Percentiles rank a stretch among this genome's conserved stretches.
phyloP scores from a whole-genome alignment of 2,113 vertebrate species.

The Machaerirhynchus nigripectus region DNA sequence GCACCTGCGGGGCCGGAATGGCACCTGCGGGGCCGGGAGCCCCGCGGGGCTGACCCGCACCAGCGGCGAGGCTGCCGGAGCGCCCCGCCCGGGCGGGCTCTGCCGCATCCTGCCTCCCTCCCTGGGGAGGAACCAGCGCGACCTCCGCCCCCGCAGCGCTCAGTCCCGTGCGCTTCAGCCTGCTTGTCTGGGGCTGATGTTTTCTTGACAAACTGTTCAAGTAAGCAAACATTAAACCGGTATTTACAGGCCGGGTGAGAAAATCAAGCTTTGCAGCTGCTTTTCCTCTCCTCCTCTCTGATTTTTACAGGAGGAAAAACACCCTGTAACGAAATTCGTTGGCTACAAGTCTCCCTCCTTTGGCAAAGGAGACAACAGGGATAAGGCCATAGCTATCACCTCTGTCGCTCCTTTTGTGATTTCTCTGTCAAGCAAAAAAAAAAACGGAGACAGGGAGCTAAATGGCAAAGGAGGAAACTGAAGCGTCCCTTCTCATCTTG shows the following conservation, averaged over 20 bases:
- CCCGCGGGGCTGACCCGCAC: background rate
- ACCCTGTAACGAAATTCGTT: background rate
- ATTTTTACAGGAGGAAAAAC: background rate
- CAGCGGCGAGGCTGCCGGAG: fast-evolving
- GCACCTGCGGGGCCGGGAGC: background rate
- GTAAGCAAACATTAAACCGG: background rate
- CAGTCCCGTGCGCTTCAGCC: fast-evolving
- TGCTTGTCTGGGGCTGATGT: background rate
- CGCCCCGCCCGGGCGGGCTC: background rate
- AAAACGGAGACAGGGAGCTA: background rate
- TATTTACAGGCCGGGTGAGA: background rate
- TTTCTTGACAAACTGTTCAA: background rate
- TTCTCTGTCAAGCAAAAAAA: background rate
- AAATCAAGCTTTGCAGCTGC: background rate
- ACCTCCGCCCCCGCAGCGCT: fast-evolving
- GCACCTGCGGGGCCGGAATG: background rate
- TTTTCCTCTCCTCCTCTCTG: background rate
- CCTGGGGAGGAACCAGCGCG: fast-evolving
- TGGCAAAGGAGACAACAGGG: background rate
- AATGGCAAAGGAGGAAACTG: background rate
- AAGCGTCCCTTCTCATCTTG: background rate
- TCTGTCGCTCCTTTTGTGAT: background rate
- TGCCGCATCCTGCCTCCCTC: background rate
- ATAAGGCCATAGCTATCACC: background rate
- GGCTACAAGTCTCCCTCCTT: background rate